phyloP scores from a whole-genome alignment of 2,113 vertebrate genomes.

The Ondatra zibethicus region DNA sequence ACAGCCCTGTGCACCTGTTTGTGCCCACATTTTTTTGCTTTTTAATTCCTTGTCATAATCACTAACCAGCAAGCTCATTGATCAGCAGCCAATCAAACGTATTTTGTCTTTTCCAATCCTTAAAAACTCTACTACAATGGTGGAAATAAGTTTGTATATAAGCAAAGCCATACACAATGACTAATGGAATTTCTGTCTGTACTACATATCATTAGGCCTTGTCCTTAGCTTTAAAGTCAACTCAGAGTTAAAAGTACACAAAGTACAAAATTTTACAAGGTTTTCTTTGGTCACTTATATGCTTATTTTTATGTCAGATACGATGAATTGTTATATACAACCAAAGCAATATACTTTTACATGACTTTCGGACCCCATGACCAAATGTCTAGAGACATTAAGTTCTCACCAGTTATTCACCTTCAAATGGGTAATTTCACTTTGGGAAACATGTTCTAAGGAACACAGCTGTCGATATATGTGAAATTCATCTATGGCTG shows the following conservation, averaged over 20 bases:
- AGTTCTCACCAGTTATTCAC: constrained; percentile 44
- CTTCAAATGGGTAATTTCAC: constrained; percentile 60
- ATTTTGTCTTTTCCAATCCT: not conserved
- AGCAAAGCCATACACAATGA: constrained; percentile 30
- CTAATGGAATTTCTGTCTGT: constrained; percentile 42
- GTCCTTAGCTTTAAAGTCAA: constrained; percentile 26
- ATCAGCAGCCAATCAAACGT: not conserved
- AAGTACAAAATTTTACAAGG: not conserved
- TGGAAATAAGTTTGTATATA: constrained; percentile 21
- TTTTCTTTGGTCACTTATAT: not conserved
- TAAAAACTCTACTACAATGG: not conserved
- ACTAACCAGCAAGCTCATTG: not conserved
- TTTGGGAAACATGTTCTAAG: constrained; percentile 81
- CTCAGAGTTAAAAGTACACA: constrained; percentile 25
- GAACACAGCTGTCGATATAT: constrained; percentile 69
- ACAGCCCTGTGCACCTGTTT: not conserved
- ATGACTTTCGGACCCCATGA: constrained; percentile 18
- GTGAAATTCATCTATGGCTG: constrained; percentile 77
- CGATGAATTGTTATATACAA: constrained; percentile 30
- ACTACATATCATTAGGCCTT: not conserved
- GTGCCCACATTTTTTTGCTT: not conserved
- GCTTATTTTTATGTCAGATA: constrained; percentile 9
- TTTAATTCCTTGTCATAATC: not conserved
- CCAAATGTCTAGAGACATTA: not conserved
- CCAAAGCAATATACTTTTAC: constrained; percentile 45